phyloP scores from a whole-genome alignment of 2,797 vertebrate genomes.

The Apogon hyalosoma region DNA sequence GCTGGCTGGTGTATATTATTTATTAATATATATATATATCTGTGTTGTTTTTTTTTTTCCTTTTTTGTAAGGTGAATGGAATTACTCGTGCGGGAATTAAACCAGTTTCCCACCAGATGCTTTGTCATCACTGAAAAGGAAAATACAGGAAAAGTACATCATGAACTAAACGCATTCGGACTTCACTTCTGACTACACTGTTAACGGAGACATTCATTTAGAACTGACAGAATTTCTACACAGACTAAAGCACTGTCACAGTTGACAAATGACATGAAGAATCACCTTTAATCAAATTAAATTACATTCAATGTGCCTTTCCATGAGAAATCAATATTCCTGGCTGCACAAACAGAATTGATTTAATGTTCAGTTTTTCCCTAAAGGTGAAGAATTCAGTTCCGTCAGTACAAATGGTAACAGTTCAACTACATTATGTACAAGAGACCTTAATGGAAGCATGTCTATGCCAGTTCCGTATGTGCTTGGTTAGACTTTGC shows the following conservation, averaged over 20 bases:
- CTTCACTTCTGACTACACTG: not conserved
- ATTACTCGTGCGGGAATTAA: not conserved
- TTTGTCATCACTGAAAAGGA: not conserved
- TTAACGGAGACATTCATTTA: not conserved
- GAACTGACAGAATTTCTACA: not conserved
- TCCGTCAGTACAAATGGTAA: constrained; percentile 72
- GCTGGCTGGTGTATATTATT: no score
- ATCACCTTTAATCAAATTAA: constrained; percentile 81
- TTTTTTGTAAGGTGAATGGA: no score
- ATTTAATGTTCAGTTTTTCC: constrained; percentile 62
- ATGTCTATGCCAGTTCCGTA: constrained; percentile 58
- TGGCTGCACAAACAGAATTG: constrained; percentile 69
- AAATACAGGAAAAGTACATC: not conserved
- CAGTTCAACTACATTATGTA: constrained; percentile 68
- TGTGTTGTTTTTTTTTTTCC: no score
- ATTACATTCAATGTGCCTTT: constrained; percentile 79
- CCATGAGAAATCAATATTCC: constrained; percentile 64
- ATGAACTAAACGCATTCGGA: not conserved
- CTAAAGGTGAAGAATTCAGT: constrained; percentile 42
- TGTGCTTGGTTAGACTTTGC: constrained; percentile 62
- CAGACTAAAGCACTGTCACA: constrained; percentile 40
- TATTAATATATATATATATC: no score
- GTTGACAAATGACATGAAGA: constrained; percentile 68
- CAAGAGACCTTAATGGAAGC: constrained; percentile 70
- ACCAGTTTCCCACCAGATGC: not conserved